Base-by-base conservation (phyloP, 2,888 invertebrate genomes). In the Scaptomyza flava region DNA sequence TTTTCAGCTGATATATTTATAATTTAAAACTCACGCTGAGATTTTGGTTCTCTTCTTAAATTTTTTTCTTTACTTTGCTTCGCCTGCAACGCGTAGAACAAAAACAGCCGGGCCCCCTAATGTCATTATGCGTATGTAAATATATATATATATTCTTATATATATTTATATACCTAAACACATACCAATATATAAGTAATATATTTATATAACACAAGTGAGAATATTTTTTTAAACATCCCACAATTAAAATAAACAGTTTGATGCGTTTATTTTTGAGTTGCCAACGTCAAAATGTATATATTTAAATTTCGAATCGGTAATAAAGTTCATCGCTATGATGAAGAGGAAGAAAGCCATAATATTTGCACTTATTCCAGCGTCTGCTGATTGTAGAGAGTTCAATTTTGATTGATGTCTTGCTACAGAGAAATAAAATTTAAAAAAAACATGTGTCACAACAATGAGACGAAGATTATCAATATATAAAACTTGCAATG, bases 341-440 rank as follows among this genome's bases (percentile, higher is more conserved):
- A 51, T 46, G 34, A 61, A 53, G 51, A 53, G 48, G 31, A 14
- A 48, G 33, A 60, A 70, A 51, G 43, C 48, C 50, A 61, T 72
- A 57, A 69, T 68, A 75, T 42, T 60, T 67, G 65, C 62, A 61
- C 27, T 57, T 59, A 43, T 30, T 46, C 6, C 62, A 51, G 48
- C 69, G 51, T 67, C 62, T 65, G 63, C 67, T 60, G 79, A 80
- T 82, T 70, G 66, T 47, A 20, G 45, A 60, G 67, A 79, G 83
- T 82, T 85, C 69, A 79, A 70, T 77, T 72, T 69, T 85, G 83
- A 81, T 81, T 79, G 86, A 81, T 72, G 63, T 56, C 64, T 60
- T 47, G 20, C 53, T 63, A 58, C 51, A 27, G 27, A 27, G 53
- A 68, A 79, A 53, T 56, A 64, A 47, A 63, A 45, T 43, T 27